Conservation (phyloP, 2,113 vertebrate species). For the Myotis brandtii region DNA sequence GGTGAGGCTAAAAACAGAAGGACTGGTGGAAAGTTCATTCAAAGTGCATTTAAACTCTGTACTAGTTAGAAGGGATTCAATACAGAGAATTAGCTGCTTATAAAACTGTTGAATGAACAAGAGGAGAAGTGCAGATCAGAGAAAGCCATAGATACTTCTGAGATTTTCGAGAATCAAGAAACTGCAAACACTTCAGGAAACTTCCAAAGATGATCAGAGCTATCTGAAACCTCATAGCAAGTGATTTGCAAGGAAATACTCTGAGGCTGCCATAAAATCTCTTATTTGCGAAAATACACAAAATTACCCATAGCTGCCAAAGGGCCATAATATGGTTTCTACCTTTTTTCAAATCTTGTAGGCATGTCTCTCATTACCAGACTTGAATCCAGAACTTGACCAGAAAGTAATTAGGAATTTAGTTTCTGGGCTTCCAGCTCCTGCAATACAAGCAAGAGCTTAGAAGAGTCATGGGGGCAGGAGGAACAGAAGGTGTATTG, state of each 20-base stretch:
- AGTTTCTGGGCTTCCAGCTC: background rate
- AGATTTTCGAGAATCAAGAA: background rate
- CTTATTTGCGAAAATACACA: background rate
- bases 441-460: background rate
- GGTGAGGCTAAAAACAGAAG: background rate
- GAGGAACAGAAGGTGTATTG: too few species aligned
- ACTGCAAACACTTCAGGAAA: background rate
- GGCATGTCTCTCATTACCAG: background rate
- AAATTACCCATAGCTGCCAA: background rate
- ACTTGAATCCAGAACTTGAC: background rate
- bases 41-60: background rate
- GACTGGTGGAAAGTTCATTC: background rate
- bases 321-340: background rate
- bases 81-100: background rate
- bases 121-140: background rate
- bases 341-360: background rate
- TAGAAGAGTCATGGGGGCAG: background rate
- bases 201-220: background rate
- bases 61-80: background rate
- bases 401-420: background rate
- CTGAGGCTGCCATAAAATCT: background rate
- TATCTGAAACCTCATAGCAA: background rate
- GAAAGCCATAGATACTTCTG: background rate
- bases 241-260: slow-evolving; percentile 2
- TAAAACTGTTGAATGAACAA: background rate